These are phyloP conservation scores for Leucoma salicis DNA, from an alignment of 2,888 invertebrate genomes.

Conservation along the genomic window DNA sequence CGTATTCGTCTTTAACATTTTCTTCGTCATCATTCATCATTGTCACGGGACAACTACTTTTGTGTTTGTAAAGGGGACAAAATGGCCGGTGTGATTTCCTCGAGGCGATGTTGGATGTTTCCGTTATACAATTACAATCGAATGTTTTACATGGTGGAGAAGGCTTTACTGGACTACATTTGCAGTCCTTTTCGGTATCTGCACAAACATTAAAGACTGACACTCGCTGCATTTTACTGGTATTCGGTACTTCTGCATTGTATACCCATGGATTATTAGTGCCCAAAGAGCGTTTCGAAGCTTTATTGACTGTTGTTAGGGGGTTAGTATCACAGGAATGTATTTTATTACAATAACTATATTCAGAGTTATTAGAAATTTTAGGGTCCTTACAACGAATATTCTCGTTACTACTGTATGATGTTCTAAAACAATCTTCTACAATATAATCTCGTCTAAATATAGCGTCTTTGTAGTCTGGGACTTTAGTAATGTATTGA, in stretches of 20 bases:
- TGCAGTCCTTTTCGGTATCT: slow-evolving; percentile 63
- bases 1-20: slow-evolving; percentile 59
- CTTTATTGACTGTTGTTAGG: slow-evolving; percentile 15
- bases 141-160: slow-evolving; percentile 66
- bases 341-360: slow-evolving; percentile 24
- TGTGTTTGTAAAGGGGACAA: slow-evolving; percentile 69
- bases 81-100: slow-evolving; percentile 65
- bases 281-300: slow-evolving; percentile 28
- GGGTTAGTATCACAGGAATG: slow-evolving; percentile 20
- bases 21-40: slow-evolving; percentile 56
- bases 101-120: slow-evolving; percentile 45
- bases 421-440: slow-evolving; percentile 37
- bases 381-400: background rate
- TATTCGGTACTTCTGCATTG: slow-evolving; percentile 22
- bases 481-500: slow-evolving; percentile 48
- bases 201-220: slow-evolving; percentile 45
- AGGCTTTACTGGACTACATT: slow-evolving; percentile 62
- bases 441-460: slow-evolving; percentile 47
- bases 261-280: slow-evolving; percentile 34
- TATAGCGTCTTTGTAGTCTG: slow-evolving; percentile 43
- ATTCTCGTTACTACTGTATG: slow-evolving; percentile 24
- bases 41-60: slow-evolving; percentile 61
- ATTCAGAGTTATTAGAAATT: slow-evolving; percentile 1
- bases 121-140: slow-evolving; percentile 65
- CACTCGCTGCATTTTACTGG: background rate